Base-by-base conservation (phyloP, 2,797 vertebrate species). In the Chiroxiphia lanceolata region DNA sequence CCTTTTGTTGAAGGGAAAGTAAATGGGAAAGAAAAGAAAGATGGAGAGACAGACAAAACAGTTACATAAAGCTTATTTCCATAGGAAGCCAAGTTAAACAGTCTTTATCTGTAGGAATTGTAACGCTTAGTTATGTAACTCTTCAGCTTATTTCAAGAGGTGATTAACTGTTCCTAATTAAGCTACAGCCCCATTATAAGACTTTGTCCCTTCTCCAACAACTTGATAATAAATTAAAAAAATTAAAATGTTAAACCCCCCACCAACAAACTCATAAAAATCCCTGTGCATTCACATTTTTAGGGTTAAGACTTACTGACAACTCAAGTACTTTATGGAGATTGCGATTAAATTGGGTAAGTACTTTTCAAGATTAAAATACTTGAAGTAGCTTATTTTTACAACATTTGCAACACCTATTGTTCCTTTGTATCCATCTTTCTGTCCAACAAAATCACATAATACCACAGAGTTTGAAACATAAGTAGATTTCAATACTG, bases 81-180 rank as follows among this genome's bases (percentile, higher is more conserved):
- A 87, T 92, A 94, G 92, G 86, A 96, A 93, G 78, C 29, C 68
- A 93, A 89, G 70, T 87, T 84, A 92, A 95, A 96, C 86, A 93
- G 44, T 71, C 87, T 92, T 94, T 92, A 94, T 96, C 95, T 94
- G 53, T 80, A 89, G 38, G 78, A 89, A 94, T 85, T 75, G 33
- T 82, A 85, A 94, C 50, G 59, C 54, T 72, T 87, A 87, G 90
- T 95, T 97, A 93, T 87, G 50, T 93, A 97, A 95, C 61, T 93
- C 57, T 87, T 68, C 50, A 64, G 75, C 86, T 93, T 93, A 89
- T 72, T 81, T 93, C 75, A 89, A 93, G 92, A 93, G 45, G 86
- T 93, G 94, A 96, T 95, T 94, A 96, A 78, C 57, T 89, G 57
- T 83, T 95, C 47, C 82, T 93, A 95, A 93, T 95, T 96, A 95